phyloP scores from a whole-genome alignment of 1,140 invertebrate genomes.

The Gyrodactylus salaris region DNA sequence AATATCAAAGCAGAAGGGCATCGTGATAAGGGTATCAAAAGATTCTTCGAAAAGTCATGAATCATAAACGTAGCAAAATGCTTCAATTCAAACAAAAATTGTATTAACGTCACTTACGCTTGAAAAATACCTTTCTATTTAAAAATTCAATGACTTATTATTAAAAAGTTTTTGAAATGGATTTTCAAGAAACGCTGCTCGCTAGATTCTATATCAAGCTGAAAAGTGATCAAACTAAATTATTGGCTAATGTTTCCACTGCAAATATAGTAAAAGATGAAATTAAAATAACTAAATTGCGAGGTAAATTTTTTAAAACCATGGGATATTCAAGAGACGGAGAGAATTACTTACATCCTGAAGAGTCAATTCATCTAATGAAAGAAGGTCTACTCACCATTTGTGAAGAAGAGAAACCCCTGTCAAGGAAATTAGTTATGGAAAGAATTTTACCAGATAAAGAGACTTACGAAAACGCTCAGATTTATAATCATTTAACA shows the following conservation, averaged over 20 bases:
- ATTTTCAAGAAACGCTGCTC: too few species aligned
- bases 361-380: neutral
- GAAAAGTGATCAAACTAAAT: too few species aligned
- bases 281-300: neutral
- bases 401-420: too few species aligned
- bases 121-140: too few species aligned
- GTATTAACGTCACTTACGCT: too few species aligned
- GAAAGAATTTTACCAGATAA: neutral
- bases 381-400: too few species aligned
- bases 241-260: too few species aligned
- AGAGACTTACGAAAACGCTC: neutral
- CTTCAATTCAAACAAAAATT: neutral
- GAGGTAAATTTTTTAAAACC: neutral
- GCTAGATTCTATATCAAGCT: too few species aligned
- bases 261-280: too few species aligned
- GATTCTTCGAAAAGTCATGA: neutral
- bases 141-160: too few species aligned
- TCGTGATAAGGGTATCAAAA: neutral
- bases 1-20: neutral
- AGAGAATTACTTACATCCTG: neutral
- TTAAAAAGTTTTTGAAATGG: too few species aligned
- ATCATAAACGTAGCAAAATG: neutral
- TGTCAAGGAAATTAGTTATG: neutral
- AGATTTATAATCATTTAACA: neutral
- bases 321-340: neutral